Base-by-base conservation (phyloP, 2,797 vertebrate species). In the Margarornis squamiger region DNA sequence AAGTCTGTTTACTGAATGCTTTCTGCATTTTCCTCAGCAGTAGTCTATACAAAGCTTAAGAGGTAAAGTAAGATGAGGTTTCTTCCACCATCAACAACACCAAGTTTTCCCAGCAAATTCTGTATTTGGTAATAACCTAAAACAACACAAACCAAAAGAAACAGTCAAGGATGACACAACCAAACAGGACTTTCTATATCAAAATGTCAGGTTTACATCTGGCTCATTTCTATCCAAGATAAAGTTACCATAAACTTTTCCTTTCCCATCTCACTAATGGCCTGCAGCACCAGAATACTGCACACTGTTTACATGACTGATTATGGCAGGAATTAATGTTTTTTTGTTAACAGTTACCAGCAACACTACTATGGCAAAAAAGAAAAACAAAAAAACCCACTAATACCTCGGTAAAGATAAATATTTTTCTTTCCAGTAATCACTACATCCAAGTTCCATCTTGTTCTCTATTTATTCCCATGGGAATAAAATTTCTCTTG, bases 111-210 rank as follows among this genome's bases (percentile, higher is more conserved):
- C 13, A 77, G 20, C 20, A 67, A 70, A 83, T 77, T 83, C 51
- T 62, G 0, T 6, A 80, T 71, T 38, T 27, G 7, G 5, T 58
- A 79, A 83, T 24, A 34, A 86, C 30, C 22, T 43, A 48, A 80
- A 92, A 88, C 23, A 85, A 58, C 17, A 71, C 17, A 70, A 80
- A 74, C 9, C 46, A 51, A 90, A 86, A 90, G 14, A 48, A 80
- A 70, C 19, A 55, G 52, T 59, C 59, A 77, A 48, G 18, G 39
- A 67, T 39, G 22, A 77, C 57, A 92, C 13, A 76, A 34, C 12
- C 39, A 86, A 58, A 71, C 1, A 77, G 22, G 43, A 71, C 10
- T 58, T 48, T 17, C 23, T 43, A 24, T 15, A 8, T 29, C 48
- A 90, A 93, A 76, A 83, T 12, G 26, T 27, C 58, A 88, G 63